Conservation (phyloP, 2,113 vertebrate species). For the Lanius collurio region DNA sequence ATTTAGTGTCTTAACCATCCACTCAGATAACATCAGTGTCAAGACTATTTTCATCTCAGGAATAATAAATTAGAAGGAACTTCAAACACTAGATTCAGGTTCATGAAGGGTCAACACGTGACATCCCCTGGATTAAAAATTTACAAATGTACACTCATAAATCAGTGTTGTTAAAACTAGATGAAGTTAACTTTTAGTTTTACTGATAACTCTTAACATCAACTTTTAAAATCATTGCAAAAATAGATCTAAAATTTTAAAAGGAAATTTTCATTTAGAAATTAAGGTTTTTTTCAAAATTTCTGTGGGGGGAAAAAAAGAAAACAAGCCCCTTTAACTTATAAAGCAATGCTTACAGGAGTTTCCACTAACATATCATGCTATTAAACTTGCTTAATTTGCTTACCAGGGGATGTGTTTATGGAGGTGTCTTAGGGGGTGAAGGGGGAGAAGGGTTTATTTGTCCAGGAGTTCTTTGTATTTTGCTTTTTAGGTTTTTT, state of each 20-base stretch:
- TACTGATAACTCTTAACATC: not conserved
- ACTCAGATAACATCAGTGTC: not conserved
- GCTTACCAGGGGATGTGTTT: not conserved
- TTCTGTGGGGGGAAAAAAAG: rapidly evolving
- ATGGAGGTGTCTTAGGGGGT: not conserved
- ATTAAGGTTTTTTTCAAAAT: not conserved
- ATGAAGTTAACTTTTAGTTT: not conserved
- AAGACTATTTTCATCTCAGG: not conserved
- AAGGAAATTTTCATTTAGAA: not conserved
- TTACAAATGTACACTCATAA: not conserved
- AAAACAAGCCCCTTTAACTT: rapidly evolving
- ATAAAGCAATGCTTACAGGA: not conserved
- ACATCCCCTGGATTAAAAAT: not conserved
- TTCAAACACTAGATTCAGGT: not conserved
- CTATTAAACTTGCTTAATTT: not conserved
- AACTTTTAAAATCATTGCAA: not conserved
- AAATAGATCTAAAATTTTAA: not conserved
- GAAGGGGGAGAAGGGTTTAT: not conserved
- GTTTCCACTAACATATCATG: not conserved
- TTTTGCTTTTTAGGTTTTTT: not conserved
- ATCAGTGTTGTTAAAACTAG: not conserved
- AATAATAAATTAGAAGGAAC: not conserved
- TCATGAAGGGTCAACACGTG: not conserved
- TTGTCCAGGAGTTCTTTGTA: not conserved
- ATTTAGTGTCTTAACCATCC: not conserved